Evolutionary conservation across 2,888 invertebrate genomes (phyloP), one percentile per base, ranked within the genome.

Genomic region (Magallana nippona): DNA sequence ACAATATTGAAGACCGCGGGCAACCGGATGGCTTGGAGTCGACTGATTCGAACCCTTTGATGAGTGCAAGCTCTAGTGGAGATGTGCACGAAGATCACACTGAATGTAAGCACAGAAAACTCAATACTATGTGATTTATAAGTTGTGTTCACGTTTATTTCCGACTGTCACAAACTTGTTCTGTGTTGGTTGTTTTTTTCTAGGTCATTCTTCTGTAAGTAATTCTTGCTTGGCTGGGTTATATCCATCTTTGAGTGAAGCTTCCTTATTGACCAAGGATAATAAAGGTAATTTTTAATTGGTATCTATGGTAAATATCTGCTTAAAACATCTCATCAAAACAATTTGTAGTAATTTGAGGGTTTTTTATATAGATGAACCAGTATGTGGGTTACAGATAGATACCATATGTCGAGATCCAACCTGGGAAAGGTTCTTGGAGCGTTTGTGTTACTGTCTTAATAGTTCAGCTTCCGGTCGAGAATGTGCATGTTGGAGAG

Each of bases 1-100:
- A 27, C 10, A 32, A 32, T 44, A 13, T 71, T 71, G 5, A 2
- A 71, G 71, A 71, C 15, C 27, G 71, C 15, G 71, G 71, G 2
- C 71, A 71, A 71, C 71, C 71, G 13, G 71, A 71, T 71, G 71
- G 71, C 32, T 17, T 2, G 15, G 71, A 32, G 27, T 60, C 60
- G 8, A 10, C 1, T 60, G 32, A 13, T 15, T 32, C 8, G 15
- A 71, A 15, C 2, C 22, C 1, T 32, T 32, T 10, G 11, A 11
- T 27, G 63, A 10, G 19, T 10, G 3, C n/a, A 63, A 2, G 27
- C 19, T 13, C 13, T 19, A 71, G 15, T 71, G 22, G 13, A 15
- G 71, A 71, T 2, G 71, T 27, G 2, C 71, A 71, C 3, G 11
- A 27, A 10, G 13, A 71, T 2, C 11, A 27, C 8, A 22, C 32